Evolutionary conservation across 2,113 vertebrate species (phyloP).

Genomic region (Paracanthobrama guichenoti): DNA sequence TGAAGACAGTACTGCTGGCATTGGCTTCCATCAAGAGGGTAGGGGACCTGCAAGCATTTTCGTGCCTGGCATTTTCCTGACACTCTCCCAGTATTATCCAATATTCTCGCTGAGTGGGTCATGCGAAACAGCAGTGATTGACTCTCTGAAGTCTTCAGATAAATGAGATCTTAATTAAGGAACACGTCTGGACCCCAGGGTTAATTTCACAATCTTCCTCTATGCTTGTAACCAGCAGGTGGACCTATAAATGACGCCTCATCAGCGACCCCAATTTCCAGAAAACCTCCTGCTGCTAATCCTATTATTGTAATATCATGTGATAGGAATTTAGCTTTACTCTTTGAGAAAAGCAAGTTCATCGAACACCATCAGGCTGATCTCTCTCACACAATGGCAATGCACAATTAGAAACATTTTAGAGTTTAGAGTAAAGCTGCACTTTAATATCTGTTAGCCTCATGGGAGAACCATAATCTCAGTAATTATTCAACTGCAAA

Average conservation of each 20-base stretch:
- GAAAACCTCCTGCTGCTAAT: conserved; percentile 47
- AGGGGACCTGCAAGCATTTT: no score
- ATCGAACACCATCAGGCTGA: neutral
- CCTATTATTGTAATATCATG: conserved; percentile 55
- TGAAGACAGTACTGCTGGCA: no score
- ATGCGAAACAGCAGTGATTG: no score
- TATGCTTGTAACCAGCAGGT: neutral
- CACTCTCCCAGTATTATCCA: no score
- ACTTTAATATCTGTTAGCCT: neutral
- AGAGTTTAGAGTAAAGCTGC: neutral
- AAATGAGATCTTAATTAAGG: conserved; percentile 1
- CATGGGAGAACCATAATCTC: neutral
- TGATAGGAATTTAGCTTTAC: conserved; percentile 46
- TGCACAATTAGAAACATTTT: conserved; percentile 10
- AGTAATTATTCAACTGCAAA: conserved; percentile 12
- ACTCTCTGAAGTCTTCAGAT: neutral
- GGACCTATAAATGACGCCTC: neutral
- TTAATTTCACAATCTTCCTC: neutral
- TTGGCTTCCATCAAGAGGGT: no score
- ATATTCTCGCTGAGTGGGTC: no score
- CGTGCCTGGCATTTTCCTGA: no score
- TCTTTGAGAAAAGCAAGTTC: neutral
- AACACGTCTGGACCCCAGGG: neutral
- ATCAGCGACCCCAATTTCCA: neutral
- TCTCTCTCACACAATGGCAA: neutral